Base-by-base conservation (phyloP, 2,888 invertebrate genomes). In the Ophonus ardosiacus region DNA sequence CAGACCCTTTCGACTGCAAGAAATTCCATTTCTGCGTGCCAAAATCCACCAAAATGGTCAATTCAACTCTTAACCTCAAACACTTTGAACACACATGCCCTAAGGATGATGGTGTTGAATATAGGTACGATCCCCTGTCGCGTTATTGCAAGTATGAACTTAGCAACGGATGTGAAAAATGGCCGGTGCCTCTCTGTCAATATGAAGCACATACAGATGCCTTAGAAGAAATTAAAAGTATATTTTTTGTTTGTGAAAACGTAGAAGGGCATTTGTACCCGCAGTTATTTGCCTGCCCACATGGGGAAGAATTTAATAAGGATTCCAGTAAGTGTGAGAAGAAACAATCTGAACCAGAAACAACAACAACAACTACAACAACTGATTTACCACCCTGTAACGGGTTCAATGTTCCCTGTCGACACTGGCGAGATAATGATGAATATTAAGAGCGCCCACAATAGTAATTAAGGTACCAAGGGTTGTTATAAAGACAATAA, bases 211-310 rank as follows among this genome's bases (percentile, higher is more conserved):
- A 87, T 51, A 85, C 84, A 8, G 86, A 59, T 13, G 79, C 87
- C 0, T n/a, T 88, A n/a, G 31, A 18, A 13, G 86, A 86, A 56
- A 87, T 87, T 65, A 86, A 86, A 7, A 86, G 86, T 21, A 86
- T 87, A 24, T 88, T 87, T 68, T 88, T 86, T 74, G 86, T 87
- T 51, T 88, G 88, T 74, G 86, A 86, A 40, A 68, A 81, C 40
- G 61, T 59, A 8, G 38, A 59, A 6, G 81, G 71, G 8, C 85
- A 81, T 57, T 65, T 86, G 10, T 86, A 87, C 80, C 87, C 87
- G 2, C 61, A 85, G 10, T 76, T 87, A 56, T 87, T 86, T 21
- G 84, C 85, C 57, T 88, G 88, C 82, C 86, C 87, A 2, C 61
- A 86, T 57, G 87, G 87, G 10, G 85, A 85, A 40, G 40, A 59